A percentile compares a stretch with the other conserved stretches of the same genome.
Evolutionary conservation across 2,888 invertebrate species (phyloP).

Genomic region (Dryococelus australis): DNA sequence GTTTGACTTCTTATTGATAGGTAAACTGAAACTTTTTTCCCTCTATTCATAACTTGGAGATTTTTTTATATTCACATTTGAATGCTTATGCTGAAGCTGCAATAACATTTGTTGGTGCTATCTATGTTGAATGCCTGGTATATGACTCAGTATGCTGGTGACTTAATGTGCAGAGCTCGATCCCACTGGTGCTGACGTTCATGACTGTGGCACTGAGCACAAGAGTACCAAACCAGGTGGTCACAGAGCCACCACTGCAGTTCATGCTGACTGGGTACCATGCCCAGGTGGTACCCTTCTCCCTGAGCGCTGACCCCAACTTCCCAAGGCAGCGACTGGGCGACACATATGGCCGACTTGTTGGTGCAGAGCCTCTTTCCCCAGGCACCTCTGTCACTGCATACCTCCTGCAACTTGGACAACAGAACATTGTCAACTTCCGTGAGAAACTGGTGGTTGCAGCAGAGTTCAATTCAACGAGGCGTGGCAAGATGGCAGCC

Average conservation of each 20-base stretch:
- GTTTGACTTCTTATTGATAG: no score
- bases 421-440: conserved; percentile 57
- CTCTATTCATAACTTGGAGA: no score
- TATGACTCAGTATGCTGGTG: no score
- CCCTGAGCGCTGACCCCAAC: background rate
- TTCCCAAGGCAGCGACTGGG: background rate
- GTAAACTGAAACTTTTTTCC: no score
- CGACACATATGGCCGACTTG: background rate
- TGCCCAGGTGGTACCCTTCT: background rate
- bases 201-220: conserved; percentile 29
- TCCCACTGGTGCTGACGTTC: conserved; percentile 48
- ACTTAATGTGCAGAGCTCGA: conserved; percentile 50
- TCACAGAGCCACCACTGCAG: conserved; percentile 16
- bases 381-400: conserved; percentile 48
- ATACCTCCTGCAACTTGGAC: conserved; percentile 59
- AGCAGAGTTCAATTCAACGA: conserved; percentile 58
- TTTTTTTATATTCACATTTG: no score
- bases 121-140: no score
- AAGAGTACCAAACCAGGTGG: background rate
- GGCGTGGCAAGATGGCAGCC: conserved; percentile 37
- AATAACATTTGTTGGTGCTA: no score
- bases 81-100: no score
- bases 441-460: conserved; percentile 62
- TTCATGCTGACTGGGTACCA: conserved; percentile 27
- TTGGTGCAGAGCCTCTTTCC: background rate